Percentiles rank a stretch among this genome's conserved stretches.
Evolutionary conservation across 1,140 invertebrate species (phyloP).

Genomic region (Cylas formicarius): DNA sequence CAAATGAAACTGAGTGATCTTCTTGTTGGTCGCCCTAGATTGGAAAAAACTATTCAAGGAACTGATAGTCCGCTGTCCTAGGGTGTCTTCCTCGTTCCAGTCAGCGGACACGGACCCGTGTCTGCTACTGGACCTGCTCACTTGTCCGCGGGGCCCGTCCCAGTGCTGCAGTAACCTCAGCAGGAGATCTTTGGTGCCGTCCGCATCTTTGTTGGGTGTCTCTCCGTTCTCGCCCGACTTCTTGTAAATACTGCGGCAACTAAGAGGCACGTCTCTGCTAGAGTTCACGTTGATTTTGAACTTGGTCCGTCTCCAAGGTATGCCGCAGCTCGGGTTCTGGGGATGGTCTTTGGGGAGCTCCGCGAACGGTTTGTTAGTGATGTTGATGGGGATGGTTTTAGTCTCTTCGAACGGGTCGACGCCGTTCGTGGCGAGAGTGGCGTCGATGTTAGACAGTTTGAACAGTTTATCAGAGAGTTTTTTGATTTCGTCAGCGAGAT

Average conservation of each 20-base stretch:
- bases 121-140: slow-evolving; percentile 42
- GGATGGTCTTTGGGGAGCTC: slow-evolving; percentile 20
- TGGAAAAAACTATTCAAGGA: slow-evolving; percentile 62
- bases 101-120: slow-evolving; percentile 52
- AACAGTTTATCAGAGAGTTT: slow-evolving; percentile 70
- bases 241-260: slow-evolving; percentile 37
- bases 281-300: slow-evolving; percentile 49
- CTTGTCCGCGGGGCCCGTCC: slow-evolving; percentile 56
- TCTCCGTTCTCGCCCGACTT: slow-evolving; percentile 12
- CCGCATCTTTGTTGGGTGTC: slow-evolving; percentile 9
- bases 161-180: slow-evolving; percentile 32
- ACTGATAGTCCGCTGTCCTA: slow-evolving; percentile 54
- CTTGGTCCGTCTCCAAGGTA: slow-evolving; percentile 53
- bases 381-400: slow-evolving; percentile 40
- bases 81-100: slow-evolving; percentile 48
- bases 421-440: slow-evolving; percentile 43
- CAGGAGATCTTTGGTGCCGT: slow-evolving; percentile 22
- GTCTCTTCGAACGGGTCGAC: slow-evolving; percentile 18
- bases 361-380: background rate
- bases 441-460: slow-evolving; percentile 60
- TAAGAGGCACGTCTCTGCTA: slow-evolving; percentile 57
- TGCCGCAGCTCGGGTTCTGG: slow-evolving; percentile 26
- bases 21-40: slow-evolving; percentile 52
- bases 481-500: slow-evolving; percentile 71
- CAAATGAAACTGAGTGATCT: slow-evolving; percentile 38